Evolutionary conservation across 2,888 invertebrate genomes (phyloP).

Genomic region (Sphinx pinastri): DNA sequence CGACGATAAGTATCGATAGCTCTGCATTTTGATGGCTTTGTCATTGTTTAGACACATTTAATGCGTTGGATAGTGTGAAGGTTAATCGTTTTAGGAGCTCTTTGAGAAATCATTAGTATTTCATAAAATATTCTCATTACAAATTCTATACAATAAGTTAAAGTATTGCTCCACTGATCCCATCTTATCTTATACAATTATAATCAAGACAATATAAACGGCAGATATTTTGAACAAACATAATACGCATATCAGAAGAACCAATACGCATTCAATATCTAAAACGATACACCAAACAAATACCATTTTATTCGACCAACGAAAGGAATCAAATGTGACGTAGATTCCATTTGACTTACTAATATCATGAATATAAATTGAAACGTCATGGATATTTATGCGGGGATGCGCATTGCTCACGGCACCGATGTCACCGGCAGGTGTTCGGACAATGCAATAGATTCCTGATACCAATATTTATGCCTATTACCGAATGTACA

Average conservation of each 20-base stretch:
- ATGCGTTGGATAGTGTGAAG: no score
- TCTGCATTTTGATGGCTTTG: constrained; percentile 3
- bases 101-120: no score
- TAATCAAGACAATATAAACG: no score
- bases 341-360: constrained; percentile 77
- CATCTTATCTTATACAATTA: no score
- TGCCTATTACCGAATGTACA: constrained; percentile 75
- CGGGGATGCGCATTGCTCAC: constrained; percentile 72
- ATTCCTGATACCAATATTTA: constrained; percentile 80
- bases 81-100: no score
- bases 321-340: constrained; percentile 81
- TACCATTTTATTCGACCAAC: constrained; percentile 66
- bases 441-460: constrained; percentile 80
- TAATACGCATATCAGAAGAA: neutral
- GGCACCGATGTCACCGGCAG: constrained; percentile 67
- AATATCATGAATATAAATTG: constrained; percentile 83
- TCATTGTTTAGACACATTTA: neutral
- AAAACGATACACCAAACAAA: constrained; percentile 10
- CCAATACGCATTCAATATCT: neutral
- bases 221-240: no score
- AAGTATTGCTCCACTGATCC: no score
- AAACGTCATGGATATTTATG: constrained; percentile 82
- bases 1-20: constrained; percentile 31
- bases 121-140: no score
- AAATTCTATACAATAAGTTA: no score